Evolutionary conservation across 2,797 vertebrate species (phyloP).

Genomic region (Anableps anableps): DNA sequence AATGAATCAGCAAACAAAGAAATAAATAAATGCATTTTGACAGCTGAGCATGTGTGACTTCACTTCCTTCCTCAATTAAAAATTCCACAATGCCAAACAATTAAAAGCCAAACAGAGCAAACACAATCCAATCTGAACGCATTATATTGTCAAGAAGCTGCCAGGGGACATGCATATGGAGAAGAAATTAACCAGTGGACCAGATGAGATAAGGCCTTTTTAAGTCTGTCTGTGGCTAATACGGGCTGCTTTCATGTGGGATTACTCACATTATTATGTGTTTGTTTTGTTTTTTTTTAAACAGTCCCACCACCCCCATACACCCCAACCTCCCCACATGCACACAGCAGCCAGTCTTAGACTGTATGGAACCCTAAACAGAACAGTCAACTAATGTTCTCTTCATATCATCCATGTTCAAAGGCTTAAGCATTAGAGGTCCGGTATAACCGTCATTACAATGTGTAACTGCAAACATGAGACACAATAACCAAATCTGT

Average conservation of each 20-base stretch:
- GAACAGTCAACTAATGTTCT: not conserved
- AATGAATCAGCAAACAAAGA: not conserved
- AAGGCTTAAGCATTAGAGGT: not conserved
- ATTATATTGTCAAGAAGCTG: slow-evolving; percentile 51
- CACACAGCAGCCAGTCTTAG: not conserved
- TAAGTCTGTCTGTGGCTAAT: slow-evolving; percentile 36
- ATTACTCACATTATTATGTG: slow-evolving; percentile 20
- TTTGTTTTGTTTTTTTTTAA: slow-evolving; percentile 21
- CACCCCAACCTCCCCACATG: not conserved
- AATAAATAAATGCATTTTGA: slow-evolving; percentile 8
- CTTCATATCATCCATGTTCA: not conserved
- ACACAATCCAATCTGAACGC: slow-evolving; percentile 38
- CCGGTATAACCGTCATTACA: not conserved
- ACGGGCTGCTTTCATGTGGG: slow-evolving; percentile 39
- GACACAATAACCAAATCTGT: too few relatives aligned
- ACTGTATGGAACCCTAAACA: not conserved
- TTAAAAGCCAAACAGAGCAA: slow-evolving; percentile 26
- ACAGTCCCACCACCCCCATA: not conserved
- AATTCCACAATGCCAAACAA: slow-evolving; percentile 16
- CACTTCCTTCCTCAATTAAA: slow-evolving; percentile 22
- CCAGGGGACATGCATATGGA: slow-evolving; percentile 29
- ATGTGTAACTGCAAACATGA: too few relatives aligned
- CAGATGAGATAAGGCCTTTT: slow-evolving; percentile 59
- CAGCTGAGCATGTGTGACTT: slow-evolving; percentile 11
- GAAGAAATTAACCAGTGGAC: slow-evolving; percentile 53